Conservation (phyloP, 2,797 vertebrate genomes). For the Cossypha niveicapilla region DNA sequence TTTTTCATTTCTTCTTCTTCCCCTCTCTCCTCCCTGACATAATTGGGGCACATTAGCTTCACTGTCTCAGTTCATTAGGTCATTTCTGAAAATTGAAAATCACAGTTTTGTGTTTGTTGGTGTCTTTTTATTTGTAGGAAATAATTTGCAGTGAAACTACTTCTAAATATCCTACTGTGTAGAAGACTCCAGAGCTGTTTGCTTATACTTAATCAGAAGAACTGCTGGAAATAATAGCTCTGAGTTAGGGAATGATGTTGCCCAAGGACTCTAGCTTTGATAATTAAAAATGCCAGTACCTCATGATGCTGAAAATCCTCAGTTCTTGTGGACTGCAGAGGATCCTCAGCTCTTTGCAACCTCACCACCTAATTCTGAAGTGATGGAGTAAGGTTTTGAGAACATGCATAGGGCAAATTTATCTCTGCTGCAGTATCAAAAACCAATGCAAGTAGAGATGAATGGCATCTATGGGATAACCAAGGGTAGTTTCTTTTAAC, state of each 20-base stretch:
- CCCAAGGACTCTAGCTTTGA: neutral
- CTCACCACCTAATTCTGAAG: neutral
- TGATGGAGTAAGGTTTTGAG: neutral
- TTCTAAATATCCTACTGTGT: constrained; percentile 3
- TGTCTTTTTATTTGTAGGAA: constrained; percentile 19
- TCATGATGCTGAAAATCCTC: neutral
- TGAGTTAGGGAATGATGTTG: neutral
- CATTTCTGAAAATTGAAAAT: constrained; percentile 11
- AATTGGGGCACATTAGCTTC: constrained; percentile 38
- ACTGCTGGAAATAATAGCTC: constrained; percentile 10
- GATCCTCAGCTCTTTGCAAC: neutral
- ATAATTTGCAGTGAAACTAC: constrained; percentile 7
- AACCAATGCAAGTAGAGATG: neutral
- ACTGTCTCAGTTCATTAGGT: constrained; percentile 35
- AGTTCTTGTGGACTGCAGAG: neutral
- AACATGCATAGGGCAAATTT: neutral
- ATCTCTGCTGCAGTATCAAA: neutral
- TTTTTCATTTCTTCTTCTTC: neutral
- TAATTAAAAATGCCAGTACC: neutral
- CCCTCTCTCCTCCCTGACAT: neutral
- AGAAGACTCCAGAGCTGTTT: neutral
- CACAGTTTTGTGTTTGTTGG: constrained; percentile 2
- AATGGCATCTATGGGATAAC: neutral
- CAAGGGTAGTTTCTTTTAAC: neutral
- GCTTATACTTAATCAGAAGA: constrained; percentile 14